A percentile compares a stretch with the other conserved stretches of the same genome.
These are phyloP conservation scores for Eurytoma adleriae DNA, from an alignment of 2,888 invertebrate genomes.

Conservation along the genomic window DNA sequence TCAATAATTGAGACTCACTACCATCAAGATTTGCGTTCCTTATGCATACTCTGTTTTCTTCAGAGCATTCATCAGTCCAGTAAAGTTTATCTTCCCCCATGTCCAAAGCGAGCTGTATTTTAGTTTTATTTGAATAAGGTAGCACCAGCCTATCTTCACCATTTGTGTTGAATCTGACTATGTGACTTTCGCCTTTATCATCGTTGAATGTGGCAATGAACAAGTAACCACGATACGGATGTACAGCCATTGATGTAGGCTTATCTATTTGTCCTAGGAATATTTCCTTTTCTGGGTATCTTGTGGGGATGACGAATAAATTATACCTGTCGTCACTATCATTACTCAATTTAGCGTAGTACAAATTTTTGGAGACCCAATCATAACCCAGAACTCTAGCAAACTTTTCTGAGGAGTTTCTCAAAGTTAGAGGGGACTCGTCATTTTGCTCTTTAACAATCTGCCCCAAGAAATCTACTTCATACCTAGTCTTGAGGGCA, in stretches of 20 bases:
- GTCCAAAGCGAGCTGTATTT: background rate
- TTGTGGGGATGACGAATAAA: background rate
- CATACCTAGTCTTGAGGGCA: no score
- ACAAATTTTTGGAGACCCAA: background rate
- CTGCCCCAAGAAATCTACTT: no score
- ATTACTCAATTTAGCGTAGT: background rate
- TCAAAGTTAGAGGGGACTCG: no score
- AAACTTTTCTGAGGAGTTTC: no score
- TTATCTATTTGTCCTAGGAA: background rate
- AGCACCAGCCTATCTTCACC: background rate
- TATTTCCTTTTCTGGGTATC: background rate
- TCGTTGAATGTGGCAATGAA: background rate
- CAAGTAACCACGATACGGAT: background rate
- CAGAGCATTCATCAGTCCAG: background rate
- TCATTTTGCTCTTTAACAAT: no score
- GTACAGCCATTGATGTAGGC: background rate
- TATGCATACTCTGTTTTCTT: no score
- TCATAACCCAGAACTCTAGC: background rate
- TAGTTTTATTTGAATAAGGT: background rate
- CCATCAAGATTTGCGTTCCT: background rate
- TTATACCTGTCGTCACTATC: background rate
- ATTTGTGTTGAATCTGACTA: background rate
- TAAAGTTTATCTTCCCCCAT: background rate
- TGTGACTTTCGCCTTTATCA: no score
- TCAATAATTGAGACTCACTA: background rate